These are phyloP conservation scores for Pangasianodon gigas DNA, from an alignment of 2,113 vertebrate genomes.

Conservation along the genomic window DNA sequence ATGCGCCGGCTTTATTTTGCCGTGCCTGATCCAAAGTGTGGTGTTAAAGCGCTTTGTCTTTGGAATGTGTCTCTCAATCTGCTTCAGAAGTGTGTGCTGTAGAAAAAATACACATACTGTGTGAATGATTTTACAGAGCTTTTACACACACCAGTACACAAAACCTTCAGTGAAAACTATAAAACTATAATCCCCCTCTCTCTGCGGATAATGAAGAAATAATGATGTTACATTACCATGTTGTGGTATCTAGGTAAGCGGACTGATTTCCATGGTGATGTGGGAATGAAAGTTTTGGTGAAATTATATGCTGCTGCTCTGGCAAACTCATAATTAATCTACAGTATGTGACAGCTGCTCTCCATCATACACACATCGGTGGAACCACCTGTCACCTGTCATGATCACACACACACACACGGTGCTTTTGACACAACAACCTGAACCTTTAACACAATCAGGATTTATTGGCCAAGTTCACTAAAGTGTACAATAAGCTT, in stretches of 20 bases:
- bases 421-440: not conserved
- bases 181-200: not conserved
- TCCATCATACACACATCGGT: not conserved
- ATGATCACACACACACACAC: not conserved
- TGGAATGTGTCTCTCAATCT: not conserved
- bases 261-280: not conserved
- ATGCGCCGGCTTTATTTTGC: too few species aligned
- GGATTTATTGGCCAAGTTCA: not conserved
- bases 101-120: not conserved
- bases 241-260: not conserved
- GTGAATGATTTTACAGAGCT: not conserved
- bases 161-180: not conserved
- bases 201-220: not conserved
- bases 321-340: not conserved
- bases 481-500: not conserved
- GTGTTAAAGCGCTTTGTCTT: not conserved
- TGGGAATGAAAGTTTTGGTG: not conserved
- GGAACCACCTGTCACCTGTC: not conserved
- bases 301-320: not conserved
- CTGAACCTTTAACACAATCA: not conserved
- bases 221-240: not conserved
- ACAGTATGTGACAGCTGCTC: not conserved
- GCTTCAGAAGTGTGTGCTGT: not conserved
- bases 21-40: not conserved
- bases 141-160: not conserved